Evolutionary conservation across 2,888 invertebrate species (phyloP), one percentile per base, ranked within the genome.

Genomic region (Chrysolina oricalcia): DNA sequence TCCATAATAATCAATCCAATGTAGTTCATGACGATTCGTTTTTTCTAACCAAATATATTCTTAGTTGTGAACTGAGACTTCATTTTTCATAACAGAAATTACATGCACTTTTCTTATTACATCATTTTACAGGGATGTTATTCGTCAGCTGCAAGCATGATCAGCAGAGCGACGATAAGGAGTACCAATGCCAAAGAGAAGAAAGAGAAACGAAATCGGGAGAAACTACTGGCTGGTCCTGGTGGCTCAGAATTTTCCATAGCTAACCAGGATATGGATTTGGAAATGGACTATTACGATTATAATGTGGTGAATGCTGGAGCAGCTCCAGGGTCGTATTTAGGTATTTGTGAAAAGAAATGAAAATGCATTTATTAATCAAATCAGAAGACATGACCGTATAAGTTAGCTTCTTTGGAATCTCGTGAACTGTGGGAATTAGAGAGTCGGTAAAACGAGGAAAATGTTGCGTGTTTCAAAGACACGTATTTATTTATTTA

Each of bases 281-380:
- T 96, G 84, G 96, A 96, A 87, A 90, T 96, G 79, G 96, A 96
- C 87, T 96, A 96, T 85, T 96, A 96, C 85, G 96, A 96, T 86
- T 96, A 96, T 84, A 96, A 96, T 89, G 96, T 96, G 9, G 93
- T 94, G 67, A 96, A 96, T 86, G 92, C 93, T 0, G 94, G 94
- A 76, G 95, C 95, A 10, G 95, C 94, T 15, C 96, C 96, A 1
- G 96, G 96, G 21, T 96, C 96, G 0, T 96, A 96, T 85, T 89
- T 96, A 73, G 83, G 83, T 82, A 72, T 76, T 40, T 19, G 27
- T 9, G 2, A 62, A 23, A 62, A 17, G 1, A n/a, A 21, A 56
- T n/a, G 19, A 15, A 21, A 17, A 56, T 2, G 27, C 5, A 27
- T 27, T 27, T 5, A 27, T 27, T 27, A 27, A 27, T 27, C 27